These are phyloP conservation scores for Clistopyga incitator DNA, from an alignment of 2,888 invertebrate genomes.

Conservation along the genomic window DNA sequence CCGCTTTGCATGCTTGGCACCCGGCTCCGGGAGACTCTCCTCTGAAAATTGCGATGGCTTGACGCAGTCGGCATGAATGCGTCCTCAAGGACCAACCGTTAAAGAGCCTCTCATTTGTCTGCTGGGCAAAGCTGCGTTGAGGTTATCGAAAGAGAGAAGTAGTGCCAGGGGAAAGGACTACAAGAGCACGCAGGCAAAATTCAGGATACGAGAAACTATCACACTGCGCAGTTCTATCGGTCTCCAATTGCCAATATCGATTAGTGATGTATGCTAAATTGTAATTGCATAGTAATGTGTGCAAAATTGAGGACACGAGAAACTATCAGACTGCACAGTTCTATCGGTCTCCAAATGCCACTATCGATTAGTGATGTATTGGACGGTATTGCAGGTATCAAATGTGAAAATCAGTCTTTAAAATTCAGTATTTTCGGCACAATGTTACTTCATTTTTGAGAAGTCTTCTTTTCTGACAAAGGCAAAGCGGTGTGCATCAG, in stretches of 20 bases:
- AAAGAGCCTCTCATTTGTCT: constrained; percentile 39
- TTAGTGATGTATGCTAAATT: no score
- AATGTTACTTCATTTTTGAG: no score
- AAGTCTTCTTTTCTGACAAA: no score
- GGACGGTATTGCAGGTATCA: no score
- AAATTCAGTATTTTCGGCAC: no score
- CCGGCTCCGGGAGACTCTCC: neutral
- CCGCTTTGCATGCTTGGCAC: constrained; percentile 67
- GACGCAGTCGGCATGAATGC: constrained; percentile 57
- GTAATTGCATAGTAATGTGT: no score
- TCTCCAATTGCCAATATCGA: constrained; percentile 1
- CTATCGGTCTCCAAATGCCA: no score
- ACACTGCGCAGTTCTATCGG: constrained; percentile 25
- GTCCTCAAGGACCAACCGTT: constrained; percentile 43
- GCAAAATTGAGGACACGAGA: no score
- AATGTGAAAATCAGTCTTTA: no score
- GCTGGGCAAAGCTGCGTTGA: constrained; percentile 1
- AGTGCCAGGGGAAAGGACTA: constrained; percentile 13
- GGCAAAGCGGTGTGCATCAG: no score
- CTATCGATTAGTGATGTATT: no score
- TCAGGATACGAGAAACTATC: neutral
- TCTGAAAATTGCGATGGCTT: constrained; percentile 69
- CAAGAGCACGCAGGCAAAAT: constrained; percentile 5
- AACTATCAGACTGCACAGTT: no score
- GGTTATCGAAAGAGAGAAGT: constrained; percentile 4